Conservation (phyloP, 1,140 invertebrate species). For the Trachymyrmex cornetzi region DNA sequence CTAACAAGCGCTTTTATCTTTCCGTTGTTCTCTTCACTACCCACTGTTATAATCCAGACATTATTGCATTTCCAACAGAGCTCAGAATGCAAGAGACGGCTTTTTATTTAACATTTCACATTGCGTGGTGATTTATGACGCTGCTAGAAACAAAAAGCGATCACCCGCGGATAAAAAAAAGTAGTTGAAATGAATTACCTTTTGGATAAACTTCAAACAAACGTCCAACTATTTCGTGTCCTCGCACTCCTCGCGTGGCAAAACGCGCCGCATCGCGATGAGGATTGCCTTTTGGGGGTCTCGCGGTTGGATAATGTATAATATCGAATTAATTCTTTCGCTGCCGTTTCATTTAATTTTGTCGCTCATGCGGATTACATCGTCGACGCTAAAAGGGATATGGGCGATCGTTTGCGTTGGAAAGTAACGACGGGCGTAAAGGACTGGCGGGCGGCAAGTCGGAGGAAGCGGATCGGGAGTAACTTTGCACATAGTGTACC, state of each 20-base stretch:
- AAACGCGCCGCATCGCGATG: background rate
- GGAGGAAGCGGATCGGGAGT: slow-evolving; percentile 23
- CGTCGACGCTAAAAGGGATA: slow-evolving; percentile 18
- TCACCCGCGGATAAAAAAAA: slow-evolving; percentile 35
- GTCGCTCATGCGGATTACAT: background rate
- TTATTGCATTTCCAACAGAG: slow-evolving; percentile 49
- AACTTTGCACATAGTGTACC: slow-evolving; percentile 53
- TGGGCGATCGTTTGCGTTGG: slow-evolving; percentile 48
- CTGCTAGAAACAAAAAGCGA: slow-evolving; percentile 26
- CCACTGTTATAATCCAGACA: slow-evolving; percentile 45
- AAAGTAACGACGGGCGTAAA: slow-evolving; percentile 34
- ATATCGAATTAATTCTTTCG: slow-evolving; percentile 49
- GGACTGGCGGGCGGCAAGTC: slow-evolving; percentile 3
- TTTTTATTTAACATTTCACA: slow-evolving; percentile 56
- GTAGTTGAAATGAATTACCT: slow-evolving; percentile 35
- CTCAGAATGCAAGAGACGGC: slow-evolving; percentile 42
- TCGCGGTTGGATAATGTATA: background rate
- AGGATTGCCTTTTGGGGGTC: background rate
- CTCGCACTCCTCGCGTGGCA: background rate
- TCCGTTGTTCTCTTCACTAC: slow-evolving; percentile 18
- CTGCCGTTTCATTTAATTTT: slow-evolving; percentile 42
- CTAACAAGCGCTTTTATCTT: slow-evolving; percentile 12
- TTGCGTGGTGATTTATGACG: slow-evolving; percentile 38
- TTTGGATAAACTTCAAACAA: slow-evolving; percentile 53
- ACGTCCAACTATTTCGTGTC: background rate